A percentile compares a stretch with the other conserved stretches of the same genome.
These are phyloP conservation scores for Cotesia typhae DNA, from an alignment of 1,140 invertebrate species.

Conservation along the genomic window DNA sequence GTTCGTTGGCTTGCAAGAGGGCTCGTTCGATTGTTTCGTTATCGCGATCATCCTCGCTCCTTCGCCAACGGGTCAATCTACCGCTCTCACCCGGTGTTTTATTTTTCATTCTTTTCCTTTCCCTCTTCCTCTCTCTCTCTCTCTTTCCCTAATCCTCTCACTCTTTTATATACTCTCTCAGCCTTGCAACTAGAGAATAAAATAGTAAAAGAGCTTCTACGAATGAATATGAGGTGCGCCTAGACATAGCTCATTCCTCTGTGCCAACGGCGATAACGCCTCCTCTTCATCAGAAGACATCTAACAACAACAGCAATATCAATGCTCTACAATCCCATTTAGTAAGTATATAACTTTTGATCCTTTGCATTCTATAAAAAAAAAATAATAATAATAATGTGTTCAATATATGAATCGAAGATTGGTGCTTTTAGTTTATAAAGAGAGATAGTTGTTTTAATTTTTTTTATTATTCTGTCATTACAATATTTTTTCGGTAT, in stretches of 20 bases:
- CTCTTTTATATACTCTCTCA: conserved; percentile 18
- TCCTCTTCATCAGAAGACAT: conserved; percentile 26
- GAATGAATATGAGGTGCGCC: conserved; percentile 32
- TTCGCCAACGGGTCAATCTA: conserved; percentile 42
- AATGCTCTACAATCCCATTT: conserved; percentile 51
- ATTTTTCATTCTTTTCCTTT: conserved; percentile 4
- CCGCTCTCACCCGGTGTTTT: conserved; percentile 20
- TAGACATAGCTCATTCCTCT: conserved; percentile 38
- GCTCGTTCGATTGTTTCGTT: conserved; percentile 59
- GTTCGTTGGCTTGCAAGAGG: conserved; percentile 45
- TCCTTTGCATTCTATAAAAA: conserved; percentile 49
- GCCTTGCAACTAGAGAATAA: neutral
- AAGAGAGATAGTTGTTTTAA: too few species aligned
- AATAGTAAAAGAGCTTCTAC: conserved; percentile 19
- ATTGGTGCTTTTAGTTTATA: too few species aligned
- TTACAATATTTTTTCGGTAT: too few species aligned
- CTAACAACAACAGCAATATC: conserved; percentile 40
- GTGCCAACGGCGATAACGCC: conserved; percentile 24
- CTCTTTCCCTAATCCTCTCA: conserved; percentile 26
- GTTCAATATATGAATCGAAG: too few species aligned
- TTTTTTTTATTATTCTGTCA: too few species aligned
- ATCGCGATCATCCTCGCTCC: conserved; percentile 54
- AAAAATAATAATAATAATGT: neutral
- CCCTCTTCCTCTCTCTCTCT: conserved; percentile 28
- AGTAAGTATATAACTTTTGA: conserved; percentile 46